Evolutionary conservation across 2,797 vertebrate species (phyloP).

Genomic region (Acanthis flammea): DNA sequence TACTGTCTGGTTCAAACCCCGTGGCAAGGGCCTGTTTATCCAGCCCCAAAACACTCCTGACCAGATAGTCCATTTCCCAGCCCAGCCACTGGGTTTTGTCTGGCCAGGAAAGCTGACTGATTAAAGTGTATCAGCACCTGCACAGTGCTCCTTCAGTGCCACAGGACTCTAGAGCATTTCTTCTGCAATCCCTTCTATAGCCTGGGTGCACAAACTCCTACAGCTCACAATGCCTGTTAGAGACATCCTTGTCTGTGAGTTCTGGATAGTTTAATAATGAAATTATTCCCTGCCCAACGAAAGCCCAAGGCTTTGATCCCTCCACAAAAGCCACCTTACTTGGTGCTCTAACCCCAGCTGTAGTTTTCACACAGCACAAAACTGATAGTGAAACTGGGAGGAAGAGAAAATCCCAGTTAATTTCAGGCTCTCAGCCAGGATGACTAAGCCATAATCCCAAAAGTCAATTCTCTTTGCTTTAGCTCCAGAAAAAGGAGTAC

Average conservation of each 20-base stretch:
- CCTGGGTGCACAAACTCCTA: background rate
- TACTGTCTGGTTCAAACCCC: background rate
- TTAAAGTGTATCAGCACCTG: background rate
- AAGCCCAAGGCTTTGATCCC: background rate
- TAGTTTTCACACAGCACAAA: background rate
- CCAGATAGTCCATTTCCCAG: background rate
- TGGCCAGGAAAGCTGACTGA: background rate
- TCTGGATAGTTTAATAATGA: background rate
- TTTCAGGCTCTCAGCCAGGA: background rate
- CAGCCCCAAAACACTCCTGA: background rate
- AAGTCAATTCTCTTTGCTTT: background rate
- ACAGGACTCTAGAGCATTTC: background rate
- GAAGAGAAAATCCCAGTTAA: background rate
- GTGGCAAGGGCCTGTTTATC: background rate
- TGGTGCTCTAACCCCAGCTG: background rate
- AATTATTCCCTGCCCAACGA: background rate
- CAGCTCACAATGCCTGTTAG: background rate
- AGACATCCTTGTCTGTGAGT: background rate
- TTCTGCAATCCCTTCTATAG: background rate
- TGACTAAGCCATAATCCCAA: background rate
- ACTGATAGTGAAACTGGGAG: background rate
- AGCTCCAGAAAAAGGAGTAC: background rate
- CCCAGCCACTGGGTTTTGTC: background rate
- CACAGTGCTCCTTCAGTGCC: background rate
- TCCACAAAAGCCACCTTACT: background rate